Conservation (phyloP, 2,113 vertebrate genomes). For the Bettongia penicillata region DNA sequence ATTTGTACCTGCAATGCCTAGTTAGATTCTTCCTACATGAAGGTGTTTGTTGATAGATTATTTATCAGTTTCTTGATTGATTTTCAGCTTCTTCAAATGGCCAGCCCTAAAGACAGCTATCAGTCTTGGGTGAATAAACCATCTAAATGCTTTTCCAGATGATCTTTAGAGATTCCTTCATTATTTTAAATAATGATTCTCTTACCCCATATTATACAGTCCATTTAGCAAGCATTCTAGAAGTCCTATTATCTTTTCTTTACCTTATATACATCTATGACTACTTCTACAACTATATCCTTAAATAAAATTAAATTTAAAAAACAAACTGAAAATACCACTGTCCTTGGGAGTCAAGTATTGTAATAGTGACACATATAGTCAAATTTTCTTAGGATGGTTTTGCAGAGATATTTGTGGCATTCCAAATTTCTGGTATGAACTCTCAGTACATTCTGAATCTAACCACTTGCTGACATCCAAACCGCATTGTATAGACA, state of each 20-base stretch:
- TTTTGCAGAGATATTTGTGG: constrained; percentile 24
- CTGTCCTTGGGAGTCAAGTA: neutral
- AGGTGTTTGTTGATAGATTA: neutral
- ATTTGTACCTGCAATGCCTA: neutral
- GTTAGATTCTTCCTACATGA: neutral
- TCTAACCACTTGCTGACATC: constrained; percentile 26
- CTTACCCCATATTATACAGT: neutral
- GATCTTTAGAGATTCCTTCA: neutral
- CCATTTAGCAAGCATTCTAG: neutral
- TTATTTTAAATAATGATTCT: neutral
- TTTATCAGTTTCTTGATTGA: neutral
- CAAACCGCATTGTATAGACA: neutral
- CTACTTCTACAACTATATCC: neutral
- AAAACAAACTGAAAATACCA: neutral
- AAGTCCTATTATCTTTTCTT: neutral
- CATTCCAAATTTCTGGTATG: neutral
- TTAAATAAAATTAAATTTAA: neutral
- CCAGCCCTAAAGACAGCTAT: neutral
- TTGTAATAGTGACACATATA: neutral
- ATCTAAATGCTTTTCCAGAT: neutral
- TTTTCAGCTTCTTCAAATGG: neutral
- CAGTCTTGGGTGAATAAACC: neutral
- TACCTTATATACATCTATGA: neutral
- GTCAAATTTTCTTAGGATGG: neutral
- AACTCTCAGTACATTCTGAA: neutral